A percentile compares a stretch with the other conserved stretches of the same genome.
phyloP scores from a whole-genome alignment of 2,797 vertebrate genomes.

The Oryzias dopingdopingensis region DNA sequence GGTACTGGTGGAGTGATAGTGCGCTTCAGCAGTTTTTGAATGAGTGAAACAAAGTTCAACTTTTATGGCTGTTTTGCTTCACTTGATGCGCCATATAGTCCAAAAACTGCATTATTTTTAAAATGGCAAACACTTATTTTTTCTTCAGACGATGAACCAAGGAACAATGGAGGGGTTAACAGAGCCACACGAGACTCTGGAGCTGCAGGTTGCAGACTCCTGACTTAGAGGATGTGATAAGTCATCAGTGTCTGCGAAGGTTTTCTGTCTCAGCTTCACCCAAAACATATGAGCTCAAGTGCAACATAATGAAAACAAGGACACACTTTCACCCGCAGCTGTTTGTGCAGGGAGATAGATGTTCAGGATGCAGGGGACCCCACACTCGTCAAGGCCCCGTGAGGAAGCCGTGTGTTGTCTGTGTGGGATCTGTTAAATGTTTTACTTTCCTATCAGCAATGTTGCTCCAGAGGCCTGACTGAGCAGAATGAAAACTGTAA shows the following conservation, averaged over 20 bases:
- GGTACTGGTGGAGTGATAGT: no score
- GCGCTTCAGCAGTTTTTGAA: no score
- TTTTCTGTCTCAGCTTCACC: constrained; percentile 23
- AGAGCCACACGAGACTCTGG: no score
- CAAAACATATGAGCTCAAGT: constrained; percentile 3
- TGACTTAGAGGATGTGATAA: constrained; percentile 32
- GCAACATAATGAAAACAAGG: not conserved
- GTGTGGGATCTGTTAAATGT: constrained; percentile 45
- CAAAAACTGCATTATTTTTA: no score
- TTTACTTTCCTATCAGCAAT: constrained; percentile 60
- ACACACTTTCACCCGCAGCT: constrained; percentile 17
- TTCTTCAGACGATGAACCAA: no score
- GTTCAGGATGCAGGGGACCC: constrained; percentile 6
- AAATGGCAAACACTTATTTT: no score
- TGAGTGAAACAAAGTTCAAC: no score
- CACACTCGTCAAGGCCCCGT: constrained; percentile 23
- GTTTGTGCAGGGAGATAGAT: constrained; percentile 21
- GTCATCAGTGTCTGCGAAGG: constrained; percentile 49
- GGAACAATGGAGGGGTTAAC: no score
- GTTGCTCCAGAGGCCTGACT: constrained; percentile 52
- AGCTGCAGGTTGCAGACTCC: no score
- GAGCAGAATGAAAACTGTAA: constrained; percentile 62
- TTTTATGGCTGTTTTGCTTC: no score
- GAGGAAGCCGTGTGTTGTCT: constrained; percentile 13
- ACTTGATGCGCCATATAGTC: no score